These are phyloP conservation scores for Meloidogyne exigua DNA, from an alignment of 1,140 invertebrate species.

Conservation along the genomic window DNA sequence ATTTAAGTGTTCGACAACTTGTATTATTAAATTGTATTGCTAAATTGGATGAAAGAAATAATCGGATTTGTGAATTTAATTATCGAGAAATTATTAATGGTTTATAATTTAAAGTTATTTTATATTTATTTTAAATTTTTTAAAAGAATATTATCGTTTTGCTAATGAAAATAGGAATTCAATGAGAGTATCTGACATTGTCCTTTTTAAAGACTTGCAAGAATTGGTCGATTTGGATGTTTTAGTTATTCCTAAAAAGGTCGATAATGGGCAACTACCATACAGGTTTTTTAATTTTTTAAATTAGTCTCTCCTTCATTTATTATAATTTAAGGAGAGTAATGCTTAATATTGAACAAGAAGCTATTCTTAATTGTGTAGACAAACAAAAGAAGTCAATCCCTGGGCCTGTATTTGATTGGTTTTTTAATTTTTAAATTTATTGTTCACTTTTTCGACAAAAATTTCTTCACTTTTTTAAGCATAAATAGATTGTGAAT, in stretches of 20 bases:
- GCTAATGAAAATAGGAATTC: slow-evolving; percentile 14
- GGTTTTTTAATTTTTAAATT: neutral
- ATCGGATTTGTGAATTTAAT: slow-evolving; percentile 2
- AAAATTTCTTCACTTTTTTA: too few species aligned
- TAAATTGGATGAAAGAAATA: neutral
- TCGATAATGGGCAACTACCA: slow-evolving; percentile 19
- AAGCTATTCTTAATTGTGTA: neutral
- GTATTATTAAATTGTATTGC: slow-evolving; percentile 19
- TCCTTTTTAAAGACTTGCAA: slow-evolving; percentile 21
- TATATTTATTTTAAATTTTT: neutral
- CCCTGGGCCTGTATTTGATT: neutral
- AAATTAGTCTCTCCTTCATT: neutral
- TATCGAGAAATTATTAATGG: slow-evolving; percentile 21
- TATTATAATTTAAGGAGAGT: neutral
- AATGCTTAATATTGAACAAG: slow-evolving; percentile 2
- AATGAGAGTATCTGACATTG: slow-evolving; percentile 17
- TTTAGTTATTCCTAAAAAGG: slow-evolving; percentile 3
- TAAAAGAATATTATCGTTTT: slow-evolving; percentile 16
- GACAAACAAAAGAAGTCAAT: neutral
- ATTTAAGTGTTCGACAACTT: slow-evolving; percentile 12
- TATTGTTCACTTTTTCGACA: neutral
- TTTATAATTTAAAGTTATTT: neutral
- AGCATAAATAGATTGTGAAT: neutral
- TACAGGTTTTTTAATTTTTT: slow-evolving; percentile 3
- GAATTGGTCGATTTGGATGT: slow-evolving; percentile 9